Evolutionary conservation across 2,888 invertebrate genomes (phyloP), one percentile per base, ranked within the genome.

Genomic region (Macrophya alboannulata): DNA sequence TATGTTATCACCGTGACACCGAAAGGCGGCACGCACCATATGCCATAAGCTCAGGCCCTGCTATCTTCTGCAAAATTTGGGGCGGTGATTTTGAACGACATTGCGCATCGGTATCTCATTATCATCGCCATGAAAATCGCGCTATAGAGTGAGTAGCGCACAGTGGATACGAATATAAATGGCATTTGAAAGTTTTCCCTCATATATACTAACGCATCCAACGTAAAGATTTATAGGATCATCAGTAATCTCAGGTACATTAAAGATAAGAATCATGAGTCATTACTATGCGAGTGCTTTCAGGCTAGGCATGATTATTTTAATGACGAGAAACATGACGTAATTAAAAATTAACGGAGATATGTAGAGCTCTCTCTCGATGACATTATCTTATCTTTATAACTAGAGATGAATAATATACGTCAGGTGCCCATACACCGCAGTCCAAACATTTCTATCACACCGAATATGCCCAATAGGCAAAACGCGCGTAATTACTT

Each of bases 221-320:
- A 31, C 6, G 31, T 68, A 17, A 68, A 68, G 12, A 68, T 68
- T 0, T 31, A 31, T 1, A 68, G 17, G 21, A 62, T 68, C 37
- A 31, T 31, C 17, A 62, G 12, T 10, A 25, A 25, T 17, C 9
- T 72, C 8, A 55, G 51, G n/a, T 72, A n/a, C n/a, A 45, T 45
- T 12, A 68, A 12, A 45, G 74, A 72, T 43, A 21, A 74, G 74
- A 74, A 45, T 74, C 25, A 25, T 45, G 45, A 74, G 43, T 43
- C 74, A 74, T 74, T 45, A 43, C 12, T 74, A 45, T 12, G n/a
- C 45, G 45, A 74, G 45, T 74, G n/a, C 45, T 10, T 45, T 74
- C 4, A 43, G 25, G 74, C 25, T 25, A 45, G 21, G 74, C 45
- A n/a, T 74, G 21, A 82, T 43, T 82, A n/a, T 68, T 82, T 12